Base-by-base conservation (phyloP, 2,797 vertebrate genomes). In the Serranus cabrilla region DNA sequence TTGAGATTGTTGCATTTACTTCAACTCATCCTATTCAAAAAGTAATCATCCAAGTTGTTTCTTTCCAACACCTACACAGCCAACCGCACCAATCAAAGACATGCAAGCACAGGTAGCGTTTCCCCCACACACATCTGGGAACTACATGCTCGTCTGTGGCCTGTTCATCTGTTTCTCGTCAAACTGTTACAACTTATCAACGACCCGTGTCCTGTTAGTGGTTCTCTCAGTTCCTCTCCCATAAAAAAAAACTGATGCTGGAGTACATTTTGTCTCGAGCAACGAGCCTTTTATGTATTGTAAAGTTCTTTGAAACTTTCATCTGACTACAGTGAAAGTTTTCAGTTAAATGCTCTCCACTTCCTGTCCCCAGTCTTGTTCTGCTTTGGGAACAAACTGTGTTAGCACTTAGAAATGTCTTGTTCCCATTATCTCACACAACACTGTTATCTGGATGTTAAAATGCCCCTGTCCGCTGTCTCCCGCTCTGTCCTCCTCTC, bases 371-470 rank as follows among this genome's bases (percentile, higher is more conserved):
- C 20, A 11, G 50, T 71, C 47, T 74, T 54, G 52, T 64, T 90
- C 62, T 79, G 83, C 55, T 59, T 59, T 76, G 27, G 40, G 51
- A 74, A 74, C 40, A 64, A 69, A 78, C 51, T 39, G 54, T 64
- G 42, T 66, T 64, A 20, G n/a, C 65, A 49, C 25, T 56, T 59
- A 4, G 47, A 86, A 76, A 73, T 37, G 34, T 27, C 71, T 71
- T 64, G 76, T 87, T 78, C 71, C 40, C 56, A 68, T 84, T 65
- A 81, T 81, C 78, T 77, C 52, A 16, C 60, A 73, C 67, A 43
- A 55, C 47, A 73, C 73, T 81, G 67, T 86, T 91, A 89, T 91
- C 90, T 74, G 62, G 75, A 81, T 69, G 52, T 76, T 75, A 84
- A 85, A 81, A 75, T 51, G 56, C 68, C 68, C 60, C 45, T 72